Evolutionary conservation across 2,888 invertebrate species (phyloP), one percentile per base, ranked within the genome.

Genomic region (Ariolimax columbianus): DNA sequence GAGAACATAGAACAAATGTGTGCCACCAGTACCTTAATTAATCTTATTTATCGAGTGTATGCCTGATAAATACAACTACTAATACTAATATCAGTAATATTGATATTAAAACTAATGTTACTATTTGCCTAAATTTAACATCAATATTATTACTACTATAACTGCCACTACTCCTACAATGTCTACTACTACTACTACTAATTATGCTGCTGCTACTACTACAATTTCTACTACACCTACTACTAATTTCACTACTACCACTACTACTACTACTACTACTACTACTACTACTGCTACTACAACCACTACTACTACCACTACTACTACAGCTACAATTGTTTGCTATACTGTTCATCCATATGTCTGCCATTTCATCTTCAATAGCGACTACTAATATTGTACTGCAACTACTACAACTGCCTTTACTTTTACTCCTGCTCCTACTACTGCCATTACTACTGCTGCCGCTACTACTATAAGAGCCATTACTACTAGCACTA

Each of bases 381-480:
- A 68, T 23, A 36, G 9, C 36, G 33, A 36, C 59, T 78, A 59
- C 78, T 78, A 78, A 55, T 68, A 68, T 23, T 78, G 59, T 77
- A 77, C 77, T 77, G 55, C 77, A 55, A 77, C 51, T 77, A 77
- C 77, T 77, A 77, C 77, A 51, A 77, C 77, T 77, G n/a, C n/a
- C 14, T 11, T 55, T 55, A 55, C 55, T 55, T 23, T 23, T 55
- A 55, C 55, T 55, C 26, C 30, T 66, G 30, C 30, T 66, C 47
- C 51, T 77, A 77, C 51, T 77, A 77, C 51, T 77, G 51, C 77
- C 51, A 77, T 9, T 77, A 77, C 51, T 77, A 77, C 77, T 77
- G 51, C 51, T 77, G 51, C 77, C 51, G 51, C 51, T 77, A 77
- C 51, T 77, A 77, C 77, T 77, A 77, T 51, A 38, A 73, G 6